Conservation (phyloP, 2,113 vertebrate species). For the Indri indri region DNA sequence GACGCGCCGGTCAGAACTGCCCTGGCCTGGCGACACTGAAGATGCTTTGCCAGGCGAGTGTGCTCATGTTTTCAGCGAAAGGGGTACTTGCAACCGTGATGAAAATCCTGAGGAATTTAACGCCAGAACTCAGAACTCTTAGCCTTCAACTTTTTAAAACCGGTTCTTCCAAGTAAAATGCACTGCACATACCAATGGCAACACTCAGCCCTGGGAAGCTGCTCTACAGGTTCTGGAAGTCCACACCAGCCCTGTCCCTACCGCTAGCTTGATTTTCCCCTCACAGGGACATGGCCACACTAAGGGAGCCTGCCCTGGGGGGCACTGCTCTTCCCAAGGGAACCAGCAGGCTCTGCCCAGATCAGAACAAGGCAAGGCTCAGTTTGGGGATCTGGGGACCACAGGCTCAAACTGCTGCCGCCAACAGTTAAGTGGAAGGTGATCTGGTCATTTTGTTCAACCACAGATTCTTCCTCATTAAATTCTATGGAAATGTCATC, state of each 20-base stretch:
- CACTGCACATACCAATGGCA: neutral
- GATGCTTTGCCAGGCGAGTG: neutral
- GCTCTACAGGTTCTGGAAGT: neutral
- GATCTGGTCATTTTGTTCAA: neutral
- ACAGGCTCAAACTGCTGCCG: neutral
- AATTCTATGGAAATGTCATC: neutral
- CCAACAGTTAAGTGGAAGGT: neutral
- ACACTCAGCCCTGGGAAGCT: neutral
- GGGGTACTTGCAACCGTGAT: neutral
- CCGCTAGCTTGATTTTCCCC: neutral
- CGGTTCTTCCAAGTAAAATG: neutral
- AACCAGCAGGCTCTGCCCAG: neutral
- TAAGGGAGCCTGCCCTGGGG: neutral
- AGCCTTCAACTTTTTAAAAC: neutral
- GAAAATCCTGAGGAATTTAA: neutral
- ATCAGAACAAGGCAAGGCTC: neutral
- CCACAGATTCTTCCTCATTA: neutral
- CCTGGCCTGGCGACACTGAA: neutral
- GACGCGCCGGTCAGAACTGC: neutral
- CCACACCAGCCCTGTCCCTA: rapidly evolving
- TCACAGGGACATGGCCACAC: neutral
- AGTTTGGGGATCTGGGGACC: rapidly evolving
- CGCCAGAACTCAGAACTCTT: neutral
- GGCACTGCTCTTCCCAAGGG: neutral
- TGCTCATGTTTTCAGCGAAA: neutral